Percentiles rank a stretch among this genome's conserved stretches.
Evolutionary conservation across 2,888 invertebrate genomes (phyloP).

Genomic region (Panorpa germanica): DNA sequence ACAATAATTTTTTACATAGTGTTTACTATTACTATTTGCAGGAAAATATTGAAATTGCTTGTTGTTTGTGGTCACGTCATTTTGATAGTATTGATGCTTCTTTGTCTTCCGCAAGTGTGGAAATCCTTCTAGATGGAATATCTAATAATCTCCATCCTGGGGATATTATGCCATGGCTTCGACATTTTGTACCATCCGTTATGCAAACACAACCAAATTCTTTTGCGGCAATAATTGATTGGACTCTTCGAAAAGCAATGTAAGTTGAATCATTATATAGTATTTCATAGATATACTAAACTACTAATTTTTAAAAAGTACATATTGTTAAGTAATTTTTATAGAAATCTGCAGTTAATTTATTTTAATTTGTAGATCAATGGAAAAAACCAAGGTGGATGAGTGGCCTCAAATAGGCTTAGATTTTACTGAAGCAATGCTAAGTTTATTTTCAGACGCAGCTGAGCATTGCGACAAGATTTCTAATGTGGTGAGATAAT

Average conservation of each 20-base stretch:
- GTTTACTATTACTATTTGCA: too few relatives aligned
- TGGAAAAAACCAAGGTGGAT: too few relatives aligned
- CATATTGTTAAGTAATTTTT: too few relatives aligned
- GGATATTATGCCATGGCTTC: conserved; percentile 21
- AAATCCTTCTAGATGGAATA: conserved; percentile 19
- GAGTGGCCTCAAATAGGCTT: conserved; percentile 25
- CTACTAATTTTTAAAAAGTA: too few relatives aligned
- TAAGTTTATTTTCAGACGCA: conserved; percentile 21
- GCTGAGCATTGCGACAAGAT: too few relatives aligned
- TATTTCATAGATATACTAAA: too few relatives aligned
- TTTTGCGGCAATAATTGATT: conserved; percentile 21
- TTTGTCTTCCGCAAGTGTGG: conserved; percentile 18
- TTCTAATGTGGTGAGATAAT: too few relatives aligned
- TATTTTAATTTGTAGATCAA: too few relatives aligned
- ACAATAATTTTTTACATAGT: too few relatives aligned
- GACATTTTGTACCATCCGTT: conserved; percentile 21
- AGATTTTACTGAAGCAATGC: conserved; percentile 22
- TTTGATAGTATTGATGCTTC: conserved; percentile 18
- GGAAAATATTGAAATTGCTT: conserved; percentile 21
- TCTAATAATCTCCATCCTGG: conserved; percentile 21
- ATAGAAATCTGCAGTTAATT: too few relatives aligned
- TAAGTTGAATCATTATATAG: conserved; percentile 20
- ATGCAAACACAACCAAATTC: conserved; percentile 20
- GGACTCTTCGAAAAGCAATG: conserved; percentile 21
- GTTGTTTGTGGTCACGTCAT: conserved; percentile 23